Evolutionary conservation across 2,888 invertebrate genomes (phyloP).

Genomic region (Crepidodera aurea): DNA sequence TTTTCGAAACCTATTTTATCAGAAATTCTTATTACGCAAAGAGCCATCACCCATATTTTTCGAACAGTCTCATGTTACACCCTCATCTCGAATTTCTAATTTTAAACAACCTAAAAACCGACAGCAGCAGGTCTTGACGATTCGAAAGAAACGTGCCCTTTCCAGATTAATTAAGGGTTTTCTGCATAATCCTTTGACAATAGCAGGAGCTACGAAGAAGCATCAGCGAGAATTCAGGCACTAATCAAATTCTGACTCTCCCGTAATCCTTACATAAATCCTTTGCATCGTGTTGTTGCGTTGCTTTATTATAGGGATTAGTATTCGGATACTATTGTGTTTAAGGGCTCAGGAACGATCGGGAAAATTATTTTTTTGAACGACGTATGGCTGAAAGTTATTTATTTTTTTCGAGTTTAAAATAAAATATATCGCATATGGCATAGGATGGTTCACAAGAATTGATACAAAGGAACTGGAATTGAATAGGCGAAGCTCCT

Average conservation of each 20-base stretch:
- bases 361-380: neutral
- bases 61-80: constrained; percentile 1
- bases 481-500: no score
- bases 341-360: neutral
- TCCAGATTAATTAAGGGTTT: constrained; percentile 47
- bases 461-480: no score
- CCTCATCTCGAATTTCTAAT: constrained; percentile 13
- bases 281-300: constrained; percentile 35
- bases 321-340: constrained; percentile 1
- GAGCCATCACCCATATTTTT: neutral
- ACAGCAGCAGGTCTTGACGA: constrained; percentile 8
- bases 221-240: constrained; percentile 49
- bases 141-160: constrained; percentile 21
- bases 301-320: constrained; percentile 36
- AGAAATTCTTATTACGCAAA: no score
- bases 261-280: constrained; percentile 40
- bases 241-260: constrained; percentile 42
- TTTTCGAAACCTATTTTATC: no score
- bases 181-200: constrained; percentile 46
- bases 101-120: constrained; percentile 16
- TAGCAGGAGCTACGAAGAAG: constrained; percentile 41
- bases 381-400: no score
- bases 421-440: no score
- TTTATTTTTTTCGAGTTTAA: no score
- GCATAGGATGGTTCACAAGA: no score